Percentiles rank a stretch among this genome's conserved stretches.
These are phyloP conservation scores for Gymnocheta viridis DNA, from an alignment of 2,888 invertebrate genomes.

Conservation along the genomic window DNA sequence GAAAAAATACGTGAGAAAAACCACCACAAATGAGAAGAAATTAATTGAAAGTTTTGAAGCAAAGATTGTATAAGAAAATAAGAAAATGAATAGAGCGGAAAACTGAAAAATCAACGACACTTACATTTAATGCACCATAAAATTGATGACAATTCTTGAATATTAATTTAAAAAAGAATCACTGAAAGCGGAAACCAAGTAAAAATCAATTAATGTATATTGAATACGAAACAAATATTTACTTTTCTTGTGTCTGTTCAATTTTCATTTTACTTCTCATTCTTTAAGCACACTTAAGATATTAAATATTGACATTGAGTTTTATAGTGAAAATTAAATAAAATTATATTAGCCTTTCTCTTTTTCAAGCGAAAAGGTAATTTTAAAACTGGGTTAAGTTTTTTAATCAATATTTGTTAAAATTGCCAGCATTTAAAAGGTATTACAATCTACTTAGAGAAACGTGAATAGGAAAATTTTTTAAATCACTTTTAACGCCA, in stretches of 20 bases:
- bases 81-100: not conserved
- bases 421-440: too few relatives aligned
- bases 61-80: conserved; percentile 2
- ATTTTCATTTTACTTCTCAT: not conserved
- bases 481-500: too few relatives aligned
- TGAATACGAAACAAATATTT: not conserved
- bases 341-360: too few relatives aligned
- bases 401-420: too few relatives aligned
- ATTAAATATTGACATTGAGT: not conserved
- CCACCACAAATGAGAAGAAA: not conserved
- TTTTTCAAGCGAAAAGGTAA: too few relatives aligned
- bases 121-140: conserved; percentile 45
- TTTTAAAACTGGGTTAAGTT: too few relatives aligned
- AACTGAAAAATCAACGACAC: conserved; percentile 11
- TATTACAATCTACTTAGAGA: too few relatives aligned
- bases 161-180: conserved; percentile 25
- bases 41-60: conserved; percentile 37
- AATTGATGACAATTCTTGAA: conserved; percentile 42
- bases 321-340: too few relatives aligned
- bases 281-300: not conserved
- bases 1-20: not conserved
- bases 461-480: too few relatives aligned
- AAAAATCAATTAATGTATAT: not conserved
- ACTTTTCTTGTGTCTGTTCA: not conserved
- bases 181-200: too few relatives aligned